Percentiles rank a stretch among this genome's conserved stretches.
phyloP scores from a whole-genome alignment of 2,888 invertebrate genomes.

The Camptogramma bilineatum region DNA sequence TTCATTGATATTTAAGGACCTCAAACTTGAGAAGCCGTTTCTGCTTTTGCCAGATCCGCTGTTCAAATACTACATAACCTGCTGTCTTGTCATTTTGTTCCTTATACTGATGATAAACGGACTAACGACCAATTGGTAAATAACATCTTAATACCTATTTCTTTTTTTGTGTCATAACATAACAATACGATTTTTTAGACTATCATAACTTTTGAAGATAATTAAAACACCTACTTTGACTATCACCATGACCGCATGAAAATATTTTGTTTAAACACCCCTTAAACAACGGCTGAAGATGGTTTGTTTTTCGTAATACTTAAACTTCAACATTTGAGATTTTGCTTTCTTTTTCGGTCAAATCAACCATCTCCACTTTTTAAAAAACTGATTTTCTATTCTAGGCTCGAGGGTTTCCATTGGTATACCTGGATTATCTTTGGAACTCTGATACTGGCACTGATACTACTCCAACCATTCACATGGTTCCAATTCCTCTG shows the following conservation, averaged over 20 bases:
- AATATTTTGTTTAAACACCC: too few relatives aligned
- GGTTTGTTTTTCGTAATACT: too few relatives aligned
- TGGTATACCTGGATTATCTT: slow-evolving; percentile 69
- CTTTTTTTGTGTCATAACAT: too few relatives aligned
- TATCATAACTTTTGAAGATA: too few relatives aligned
- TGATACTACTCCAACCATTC: slow-evolving; percentile 86
- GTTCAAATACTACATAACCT: slow-evolving; percentile 90
- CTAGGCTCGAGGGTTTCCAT: slow-evolving; percentile 65
- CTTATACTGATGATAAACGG: slow-evolving; percentile 71
- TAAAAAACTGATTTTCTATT: slow-evolving; percentile 1
- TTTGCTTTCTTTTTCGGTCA: not conserved
- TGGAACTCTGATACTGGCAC: slow-evolving; percentile 52
- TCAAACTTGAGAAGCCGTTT: slow-evolving; percentile 89
- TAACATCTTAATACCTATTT: not conserved
- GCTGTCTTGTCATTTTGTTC: slow-evolving; percentile 69
- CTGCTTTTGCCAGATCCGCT: slow-evolving; percentile 91
- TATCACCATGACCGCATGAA: too few relatives aligned
- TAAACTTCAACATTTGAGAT: too few relatives aligned
- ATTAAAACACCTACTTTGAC: too few relatives aligned
- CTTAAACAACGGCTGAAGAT: too few relatives aligned
- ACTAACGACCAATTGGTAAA: slow-evolving; percentile 74
- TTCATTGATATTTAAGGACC: slow-evolving; percentile 78
- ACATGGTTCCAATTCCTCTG: slow-evolving; percentile 92
- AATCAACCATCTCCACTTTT: not conserved
- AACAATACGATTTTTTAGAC: too few relatives aligned